These are phyloP conservation scores for Lutjanus erythropterus DNA, from an alignment of 2,113 vertebrate genomes.

Conservation along the genomic window DNA sequence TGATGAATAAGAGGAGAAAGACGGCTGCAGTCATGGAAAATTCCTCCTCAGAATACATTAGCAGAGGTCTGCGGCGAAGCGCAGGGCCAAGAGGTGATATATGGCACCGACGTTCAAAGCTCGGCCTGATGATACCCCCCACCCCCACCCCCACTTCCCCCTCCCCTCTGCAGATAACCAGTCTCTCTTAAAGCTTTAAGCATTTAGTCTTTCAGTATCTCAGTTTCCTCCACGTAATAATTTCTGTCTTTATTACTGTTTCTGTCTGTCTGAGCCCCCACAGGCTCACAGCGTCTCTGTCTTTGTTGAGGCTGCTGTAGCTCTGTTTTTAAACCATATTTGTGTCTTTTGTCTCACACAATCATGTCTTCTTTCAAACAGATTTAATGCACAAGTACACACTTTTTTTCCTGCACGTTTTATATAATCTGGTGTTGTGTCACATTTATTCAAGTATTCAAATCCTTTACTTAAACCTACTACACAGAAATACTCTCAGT, in stretches of 20 bases:
- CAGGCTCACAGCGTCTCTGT: neutral
- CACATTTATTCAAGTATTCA: neutral
- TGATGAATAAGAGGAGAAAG: conserved; percentile 41
- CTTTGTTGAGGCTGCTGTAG: neutral
- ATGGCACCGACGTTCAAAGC: conserved; percentile 64
- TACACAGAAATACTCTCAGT: neutral
- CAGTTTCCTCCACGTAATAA: neutral
- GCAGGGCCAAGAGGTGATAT: conserved; percentile 68
- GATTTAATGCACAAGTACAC: neutral
- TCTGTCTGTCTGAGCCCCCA: conserved; percentile 1
- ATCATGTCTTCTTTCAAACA: neutral
- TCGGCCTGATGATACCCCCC: conserved; percentile 51
- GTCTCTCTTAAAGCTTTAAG: conserved; percentile 13
- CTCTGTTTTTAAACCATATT: neutral
- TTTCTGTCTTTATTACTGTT: conserved; percentile 2
- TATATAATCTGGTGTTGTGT: neutral
- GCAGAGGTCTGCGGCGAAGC: conserved; percentile 55
- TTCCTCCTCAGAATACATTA: conserved; percentile 60
- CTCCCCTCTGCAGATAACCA: conserved; percentile 35
- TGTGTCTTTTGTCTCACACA: neutral
- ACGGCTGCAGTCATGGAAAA: conserved; percentile 66
- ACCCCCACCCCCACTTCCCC: too few species aligned
- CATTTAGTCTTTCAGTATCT: conserved; percentile 28
- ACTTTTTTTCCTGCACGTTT: neutral
- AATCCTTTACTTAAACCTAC: neutral